Conservation (phyloP, 2,888 invertebrate genomes). For the Anaspis maculata region DNA sequence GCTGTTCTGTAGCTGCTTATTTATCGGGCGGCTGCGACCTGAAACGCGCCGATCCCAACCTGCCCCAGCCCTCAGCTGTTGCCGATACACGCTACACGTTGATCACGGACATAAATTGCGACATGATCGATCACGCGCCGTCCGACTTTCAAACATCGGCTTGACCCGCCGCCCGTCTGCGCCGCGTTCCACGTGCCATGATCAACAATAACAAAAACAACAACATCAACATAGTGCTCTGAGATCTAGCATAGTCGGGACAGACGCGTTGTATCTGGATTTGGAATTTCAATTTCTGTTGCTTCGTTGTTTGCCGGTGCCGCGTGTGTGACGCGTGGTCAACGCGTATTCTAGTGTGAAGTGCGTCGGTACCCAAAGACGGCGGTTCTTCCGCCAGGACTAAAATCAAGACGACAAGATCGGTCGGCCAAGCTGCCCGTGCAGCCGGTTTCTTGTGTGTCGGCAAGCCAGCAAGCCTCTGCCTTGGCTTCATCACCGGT, state of each 20-base stretch:
- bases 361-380: constrained; percentile 16
- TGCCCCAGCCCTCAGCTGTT: constrained; percentile 14
- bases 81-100: background rate
- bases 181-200: constrained; percentile 38
- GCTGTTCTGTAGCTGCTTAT: constrained; percentile 43
- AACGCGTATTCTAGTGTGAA: constrained; percentile 22
- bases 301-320: too few relatives aligned
- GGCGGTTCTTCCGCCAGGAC: too few relatives aligned
- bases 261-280: constrained; percentile 25
- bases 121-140: constrained; percentile 13
- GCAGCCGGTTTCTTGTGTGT: constrained; percentile 22
- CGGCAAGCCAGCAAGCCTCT: constrained; percentile 29
- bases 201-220: too few relatives aligned
- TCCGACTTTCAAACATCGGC: constrained; percentile 1
- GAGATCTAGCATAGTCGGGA: too few relatives aligned
- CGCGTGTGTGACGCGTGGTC: constrained; percentile 22
- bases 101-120: constrained; percentile 2
- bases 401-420: too few relatives aligned
- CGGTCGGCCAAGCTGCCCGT: constrained; percentile 10
- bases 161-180: constrained; percentile 14
- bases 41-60: constrained; percentile 35
- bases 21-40: constrained; percentile 42
- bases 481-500: constrained; percentile 43
- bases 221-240: too few relatives aligned
- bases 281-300: too few relatives aligned